Percentiles rank a stretch among this genome's conserved stretches.
These are phyloP conservation scores for Gobio occitaniae DNA, from an alignment of 2,797 vertebrate species.

Conservation along the genomic window DNA sequence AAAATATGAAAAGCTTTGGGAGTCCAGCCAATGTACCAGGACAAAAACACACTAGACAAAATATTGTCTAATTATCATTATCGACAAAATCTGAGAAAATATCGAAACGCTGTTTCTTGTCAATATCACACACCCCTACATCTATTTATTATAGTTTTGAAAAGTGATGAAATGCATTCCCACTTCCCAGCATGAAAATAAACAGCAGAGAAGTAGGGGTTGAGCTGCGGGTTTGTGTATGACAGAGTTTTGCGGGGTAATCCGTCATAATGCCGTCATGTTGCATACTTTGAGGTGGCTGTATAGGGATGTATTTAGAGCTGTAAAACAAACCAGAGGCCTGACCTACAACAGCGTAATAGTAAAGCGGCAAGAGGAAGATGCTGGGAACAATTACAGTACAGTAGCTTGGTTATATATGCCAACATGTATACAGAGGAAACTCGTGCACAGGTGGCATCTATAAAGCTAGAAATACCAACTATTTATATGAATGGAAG, in stretches of 20 bases:
- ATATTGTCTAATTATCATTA: neutral
- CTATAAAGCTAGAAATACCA: neutral
- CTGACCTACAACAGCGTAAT: slow-evolving; percentile 48
- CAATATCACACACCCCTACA: neutral
- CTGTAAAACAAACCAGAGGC: slow-evolving; percentile 49
- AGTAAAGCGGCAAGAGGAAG: slow-evolving; percentile 69
- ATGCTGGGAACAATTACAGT: slow-evolving; percentile 71
- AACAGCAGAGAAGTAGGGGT: neutral
- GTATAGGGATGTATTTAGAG: slow-evolving; percentile 44
- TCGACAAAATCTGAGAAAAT: neutral
- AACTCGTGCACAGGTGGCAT: slow-evolving; percentile 52
- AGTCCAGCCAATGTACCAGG: neutral
- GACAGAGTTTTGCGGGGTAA: neutral
- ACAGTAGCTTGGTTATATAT: slow-evolving; percentile 74
- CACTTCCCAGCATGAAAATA: neutral
- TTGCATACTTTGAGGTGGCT: slow-evolving; percentile 40
- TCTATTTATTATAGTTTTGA: neutral
- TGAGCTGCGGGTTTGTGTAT: slow-evolving; percentile 12
- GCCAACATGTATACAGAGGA: slow-evolving; percentile 68
- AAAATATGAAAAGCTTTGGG: neutral
- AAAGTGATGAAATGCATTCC: neutral
- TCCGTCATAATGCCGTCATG: slow-evolving; percentile 19
- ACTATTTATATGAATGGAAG: neutral
- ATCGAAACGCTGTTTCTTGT: neutral
- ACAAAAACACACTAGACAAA: neutral